Evolutionary conservation across 2,113 vertebrate species (phyloP).

Genomic region (Fulmarus glacialis): DNA sequence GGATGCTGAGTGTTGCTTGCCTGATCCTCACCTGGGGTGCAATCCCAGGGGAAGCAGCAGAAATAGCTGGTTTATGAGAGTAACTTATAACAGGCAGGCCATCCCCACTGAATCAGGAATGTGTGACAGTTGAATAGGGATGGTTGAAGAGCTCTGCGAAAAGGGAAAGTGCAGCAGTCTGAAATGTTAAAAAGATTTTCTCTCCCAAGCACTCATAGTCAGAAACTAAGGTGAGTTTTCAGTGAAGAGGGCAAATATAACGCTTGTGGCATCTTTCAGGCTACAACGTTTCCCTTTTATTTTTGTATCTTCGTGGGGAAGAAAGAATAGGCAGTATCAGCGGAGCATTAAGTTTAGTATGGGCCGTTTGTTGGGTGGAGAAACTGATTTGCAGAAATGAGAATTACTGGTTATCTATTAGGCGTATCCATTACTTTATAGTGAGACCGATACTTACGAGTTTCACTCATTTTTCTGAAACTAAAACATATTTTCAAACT

Average conservation of each 20-base stretch:
- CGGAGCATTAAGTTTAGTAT: neutral
- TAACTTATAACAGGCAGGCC: neutral
- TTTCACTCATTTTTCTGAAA: neutral
- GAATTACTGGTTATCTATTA: conserved; percentile 6
- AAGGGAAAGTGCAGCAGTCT: neutral
- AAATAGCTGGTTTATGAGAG: neutral
- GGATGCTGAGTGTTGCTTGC: neutral
- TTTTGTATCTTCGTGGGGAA: neutral
- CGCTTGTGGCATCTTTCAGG: neutral
- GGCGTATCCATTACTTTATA: neutral
- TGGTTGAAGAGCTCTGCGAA: neutral
- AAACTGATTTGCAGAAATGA: conserved; percentile 10
- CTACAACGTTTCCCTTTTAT: neutral
- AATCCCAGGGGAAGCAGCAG: neutral
- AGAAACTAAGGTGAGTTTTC: neutral
- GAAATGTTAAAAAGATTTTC: neutral
- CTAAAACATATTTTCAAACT: neutral
- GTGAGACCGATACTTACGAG: neutral
- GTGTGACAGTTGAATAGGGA: neutral
- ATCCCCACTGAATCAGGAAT: neutral
- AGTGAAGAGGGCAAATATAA: neutral
- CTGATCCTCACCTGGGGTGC: neutral
- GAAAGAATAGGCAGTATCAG: neutral
- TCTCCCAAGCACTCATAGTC: neutral
- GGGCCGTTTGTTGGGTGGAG: neutral